Conservation (phyloP, 2,888 invertebrate species). For the Tribolium freemani region DNA sequence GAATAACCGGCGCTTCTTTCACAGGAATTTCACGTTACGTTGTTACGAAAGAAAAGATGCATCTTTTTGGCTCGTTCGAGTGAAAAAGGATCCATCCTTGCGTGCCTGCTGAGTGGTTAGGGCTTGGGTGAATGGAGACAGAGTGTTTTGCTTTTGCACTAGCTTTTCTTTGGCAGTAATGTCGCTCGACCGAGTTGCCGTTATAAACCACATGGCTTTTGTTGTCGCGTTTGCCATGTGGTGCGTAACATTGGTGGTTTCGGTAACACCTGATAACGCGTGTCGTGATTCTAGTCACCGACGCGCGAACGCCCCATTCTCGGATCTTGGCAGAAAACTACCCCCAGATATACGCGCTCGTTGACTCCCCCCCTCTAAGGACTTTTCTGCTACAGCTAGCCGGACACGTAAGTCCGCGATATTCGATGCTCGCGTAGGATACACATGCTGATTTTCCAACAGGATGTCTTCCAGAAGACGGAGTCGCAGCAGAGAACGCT, state of each 20-base stretch:
- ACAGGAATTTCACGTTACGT: too few relatives aligned
- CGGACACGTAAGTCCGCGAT: neutral
- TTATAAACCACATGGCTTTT: slow-evolving; percentile 53
- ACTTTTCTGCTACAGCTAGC: neutral
- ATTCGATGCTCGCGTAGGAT: neutral
- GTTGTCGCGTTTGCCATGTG: slow-evolving; percentile 55
- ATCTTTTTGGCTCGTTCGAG: slow-evolving; percentile 8
- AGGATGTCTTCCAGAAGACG: slow-evolving; percentile 66
- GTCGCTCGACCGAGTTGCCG: slow-evolving; percentile 43
- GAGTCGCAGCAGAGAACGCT: slow-evolving; percentile 70
- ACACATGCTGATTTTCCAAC: neutral
- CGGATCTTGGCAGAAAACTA: slow-evolving; percentile 3
- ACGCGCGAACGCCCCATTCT: slow-evolving; percentile 44
- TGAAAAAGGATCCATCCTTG: slow-evolving; percentile 18
- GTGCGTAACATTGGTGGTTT: slow-evolving; percentile 51
- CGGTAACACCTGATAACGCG: slow-evolving; percentile 55
- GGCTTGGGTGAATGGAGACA: slow-evolving; percentile 16
- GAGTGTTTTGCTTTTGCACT: slow-evolving; percentile 22
- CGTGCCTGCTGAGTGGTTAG: slow-evolving; percentile 11
- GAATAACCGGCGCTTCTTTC: neutral
- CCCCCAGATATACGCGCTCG: neutral
- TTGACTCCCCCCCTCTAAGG: neutral
- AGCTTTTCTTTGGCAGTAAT: slow-evolving; percentile 12
- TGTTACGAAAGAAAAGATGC: slow-evolving; percentile 5
- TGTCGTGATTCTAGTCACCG: slow-evolving; percentile 59